These are phyloP conservation scores for Crambe crambe DNA, from an alignment of 37 sponge, comb jelly and placozoan genomes.

Conservation along the genomic window DNA sequence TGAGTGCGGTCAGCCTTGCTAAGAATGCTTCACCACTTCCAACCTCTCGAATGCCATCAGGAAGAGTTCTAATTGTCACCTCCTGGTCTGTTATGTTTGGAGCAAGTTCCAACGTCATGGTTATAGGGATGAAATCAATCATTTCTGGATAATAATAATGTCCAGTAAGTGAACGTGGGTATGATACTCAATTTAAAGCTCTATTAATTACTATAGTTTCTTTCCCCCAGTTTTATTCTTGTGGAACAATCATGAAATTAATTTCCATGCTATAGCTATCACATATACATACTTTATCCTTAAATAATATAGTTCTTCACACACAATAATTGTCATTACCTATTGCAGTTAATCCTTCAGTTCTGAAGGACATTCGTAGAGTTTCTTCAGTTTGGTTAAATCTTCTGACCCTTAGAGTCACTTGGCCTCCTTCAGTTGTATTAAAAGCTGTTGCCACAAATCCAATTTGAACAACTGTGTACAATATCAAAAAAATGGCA, in stretches of 20 bases:
- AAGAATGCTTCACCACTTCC: neutral
- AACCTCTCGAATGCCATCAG: neutral
- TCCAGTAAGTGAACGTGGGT: neutral
- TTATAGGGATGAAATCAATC: neutral
- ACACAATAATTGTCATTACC: neutral
- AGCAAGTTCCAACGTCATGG: neutral
- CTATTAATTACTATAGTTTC: too few species aligned
- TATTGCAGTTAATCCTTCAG: slow-evolving; percentile 9
- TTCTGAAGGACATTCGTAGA: neutral
- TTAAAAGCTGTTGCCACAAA: neutral
- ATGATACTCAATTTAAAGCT: too few species aligned
- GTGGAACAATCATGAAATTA: too few species aligned
- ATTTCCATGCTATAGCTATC: too few species aligned
- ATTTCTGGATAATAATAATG: neutral
- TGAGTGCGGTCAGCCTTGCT: neutral
- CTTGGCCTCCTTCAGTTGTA: neutral
- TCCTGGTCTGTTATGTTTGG: neutral
- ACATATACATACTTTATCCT: too few species aligned
- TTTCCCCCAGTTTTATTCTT: too few species aligned
- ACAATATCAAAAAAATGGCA: too few species aligned
- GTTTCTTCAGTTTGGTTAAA: neutral
- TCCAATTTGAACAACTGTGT: neutral
- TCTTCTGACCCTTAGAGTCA: neutral
- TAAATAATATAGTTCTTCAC: neutral
- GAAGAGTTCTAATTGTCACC: neutral